These are phyloP conservation scores for Drosophila kokeensis DNA, from an alignment of 2,888 invertebrate species.

Conservation along the genomic window DNA sequence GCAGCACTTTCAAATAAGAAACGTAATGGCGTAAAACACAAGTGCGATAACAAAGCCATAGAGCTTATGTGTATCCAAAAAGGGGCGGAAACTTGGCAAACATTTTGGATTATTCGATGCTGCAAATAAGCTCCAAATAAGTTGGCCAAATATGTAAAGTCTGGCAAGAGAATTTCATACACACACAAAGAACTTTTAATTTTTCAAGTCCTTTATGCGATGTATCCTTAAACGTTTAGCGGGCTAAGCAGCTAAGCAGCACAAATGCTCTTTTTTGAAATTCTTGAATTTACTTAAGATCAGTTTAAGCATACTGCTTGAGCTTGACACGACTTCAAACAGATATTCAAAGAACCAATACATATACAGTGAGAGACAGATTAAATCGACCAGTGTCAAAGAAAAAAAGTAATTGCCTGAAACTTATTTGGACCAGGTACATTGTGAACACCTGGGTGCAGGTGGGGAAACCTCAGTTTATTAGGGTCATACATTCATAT, in stretches of 20 bases:
- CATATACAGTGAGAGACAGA: too few relatives aligned
- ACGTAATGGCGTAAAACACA: conserved; percentile 60
- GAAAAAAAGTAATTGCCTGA: too few relatives aligned
- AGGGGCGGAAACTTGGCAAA: conserved; percentile 5
- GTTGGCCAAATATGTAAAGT: conserved; percentile 22
- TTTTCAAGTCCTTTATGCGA: conserved; percentile 1
- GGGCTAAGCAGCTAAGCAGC: not conserved
- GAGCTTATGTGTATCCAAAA: conserved; percentile 19
- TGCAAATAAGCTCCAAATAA: conserved; percentile 18
- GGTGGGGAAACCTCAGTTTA: too few relatives aligned
- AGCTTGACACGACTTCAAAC: not conserved
- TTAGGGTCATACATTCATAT: too few relatives aligned
- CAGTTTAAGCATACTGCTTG: too few relatives aligned
- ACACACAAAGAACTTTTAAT: not conserved
- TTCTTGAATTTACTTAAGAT: not conserved
- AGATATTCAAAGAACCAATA: not conserved
- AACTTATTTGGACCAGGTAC: too few relatives aligned
- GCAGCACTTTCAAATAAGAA: conserved; percentile 53
- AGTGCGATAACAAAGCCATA: conserved; percentile 52
- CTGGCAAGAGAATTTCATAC: conserved; percentile 1
- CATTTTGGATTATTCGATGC: conserved; percentile 32
- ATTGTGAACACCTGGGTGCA: too few relatives aligned
- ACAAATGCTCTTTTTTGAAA: too few relatives aligned
- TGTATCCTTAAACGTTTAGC: not conserved
- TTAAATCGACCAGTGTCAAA: too few relatives aligned